Percentiles rank a stretch among this genome's conserved stretches.
phyloP scores from a whole-genome alignment of 2,113 vertebrate genomes.

The Xerus inauris region DNA sequence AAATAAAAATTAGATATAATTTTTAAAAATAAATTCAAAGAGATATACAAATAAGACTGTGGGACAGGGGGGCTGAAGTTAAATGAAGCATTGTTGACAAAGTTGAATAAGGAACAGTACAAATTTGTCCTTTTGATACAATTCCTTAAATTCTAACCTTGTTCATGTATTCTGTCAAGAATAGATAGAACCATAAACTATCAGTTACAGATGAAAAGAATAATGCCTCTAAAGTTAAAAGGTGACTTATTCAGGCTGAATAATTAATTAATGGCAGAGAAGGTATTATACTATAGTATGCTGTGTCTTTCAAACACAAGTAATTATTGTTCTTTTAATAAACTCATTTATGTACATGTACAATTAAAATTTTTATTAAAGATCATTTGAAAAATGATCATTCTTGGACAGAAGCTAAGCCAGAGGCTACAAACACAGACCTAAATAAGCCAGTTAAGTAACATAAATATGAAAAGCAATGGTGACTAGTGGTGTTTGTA shows the following conservation, averaged over 20 bases:
- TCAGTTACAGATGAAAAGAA: slow-evolving; percentile 18
- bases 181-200: background rate
- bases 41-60: background rate
- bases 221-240: background rate
- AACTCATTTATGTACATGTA: background rate
- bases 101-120: background rate
- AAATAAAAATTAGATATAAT: slow-evolving; percentile 34
- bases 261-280: slow-evolving; percentile 13
- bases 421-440: background rate
- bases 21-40: background rate
- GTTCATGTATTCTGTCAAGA: background rate
- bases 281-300: background rate
- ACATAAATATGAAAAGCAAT: background rate
- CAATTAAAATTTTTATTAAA: slow-evolving; percentile 5
- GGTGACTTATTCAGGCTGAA: background rate
- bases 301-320: slow-evolving; percentile 7
- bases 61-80: background rate
- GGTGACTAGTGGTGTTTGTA: background rate
- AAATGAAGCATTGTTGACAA: background rate
- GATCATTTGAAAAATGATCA: slow-evolving; percentile 40
- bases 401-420: background rate
- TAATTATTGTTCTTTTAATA: background rate
- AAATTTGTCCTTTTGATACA: background rate
- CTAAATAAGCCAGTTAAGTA: background rate
- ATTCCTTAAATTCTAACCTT: slow-evolving; percentile 37